These are phyloP conservation scores for Polia nebulosa DNA, from an alignment of 2,888 invertebrate genomes.

Conservation along the genomic window DNA sequence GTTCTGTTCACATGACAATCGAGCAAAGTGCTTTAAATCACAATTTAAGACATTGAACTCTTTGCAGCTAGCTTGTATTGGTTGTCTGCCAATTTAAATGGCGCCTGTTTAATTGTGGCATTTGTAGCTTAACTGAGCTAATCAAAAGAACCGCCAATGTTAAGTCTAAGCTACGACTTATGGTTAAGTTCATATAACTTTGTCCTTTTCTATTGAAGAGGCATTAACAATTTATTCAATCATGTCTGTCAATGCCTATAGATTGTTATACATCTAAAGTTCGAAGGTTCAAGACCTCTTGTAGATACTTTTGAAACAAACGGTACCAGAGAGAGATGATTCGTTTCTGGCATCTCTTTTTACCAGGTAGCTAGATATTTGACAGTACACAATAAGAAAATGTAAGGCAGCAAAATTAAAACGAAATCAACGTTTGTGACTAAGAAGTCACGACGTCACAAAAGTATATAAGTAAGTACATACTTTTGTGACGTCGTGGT, in stretches of 20 bases:
- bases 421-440: no score
- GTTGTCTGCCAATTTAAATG: constrained; percentile 33
- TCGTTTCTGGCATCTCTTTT: no score
- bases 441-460: no score
- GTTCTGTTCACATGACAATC: constrained; percentile 1
- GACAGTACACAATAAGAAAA: neutral
- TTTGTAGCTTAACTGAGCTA: constrained; percentile 21
- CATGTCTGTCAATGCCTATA: neutral
- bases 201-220: neutral
- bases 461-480: neutral
- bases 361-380: neutral
- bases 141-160: constrained; percentile 35
- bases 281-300: neutral
- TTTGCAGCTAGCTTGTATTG: neutral
- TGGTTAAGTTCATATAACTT: neutral
- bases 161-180: constrained; percentile 1
- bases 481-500: constrained; percentile 1
- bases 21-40: constrained; percentile 14
- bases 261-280: neutral
- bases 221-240: neutral
- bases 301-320: neutral
- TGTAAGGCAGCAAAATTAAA: neutral
- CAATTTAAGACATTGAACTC: constrained; percentile 16
- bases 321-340: neutral
- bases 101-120: constrained; percentile 42